These are phyloP conservation scores for Nephila pilipes DNA, from an alignment of 1,140 invertebrate genomes.

Conservation along the genomic window DNA sequence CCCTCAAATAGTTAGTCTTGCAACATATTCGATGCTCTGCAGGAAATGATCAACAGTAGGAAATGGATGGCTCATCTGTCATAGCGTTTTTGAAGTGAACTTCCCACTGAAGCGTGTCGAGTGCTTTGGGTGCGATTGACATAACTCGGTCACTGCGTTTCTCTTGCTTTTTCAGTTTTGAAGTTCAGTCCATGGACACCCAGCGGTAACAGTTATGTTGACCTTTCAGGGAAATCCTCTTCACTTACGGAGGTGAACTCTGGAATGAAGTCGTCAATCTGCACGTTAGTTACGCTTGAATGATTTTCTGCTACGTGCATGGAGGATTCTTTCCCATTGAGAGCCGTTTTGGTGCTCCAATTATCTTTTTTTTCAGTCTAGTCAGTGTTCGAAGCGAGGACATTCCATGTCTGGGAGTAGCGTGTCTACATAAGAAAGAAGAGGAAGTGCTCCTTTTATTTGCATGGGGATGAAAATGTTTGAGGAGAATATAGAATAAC, in stretches of 20 bases:
- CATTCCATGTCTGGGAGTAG: too few species aligned
- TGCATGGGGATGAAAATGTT: too few species aligned
- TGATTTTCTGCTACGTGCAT: not conserved
- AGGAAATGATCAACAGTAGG: not conserved
- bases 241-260: not conserved
- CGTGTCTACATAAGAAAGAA: too few species aligned
- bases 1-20: too few species aligned
- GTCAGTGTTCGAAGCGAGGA: too few species aligned
- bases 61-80: not conserved
- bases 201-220: not conserved
- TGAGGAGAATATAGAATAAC: too few species aligned
- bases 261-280: not conserved
- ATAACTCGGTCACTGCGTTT: slow-evolving; percentile 25
- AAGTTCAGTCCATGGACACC: slow-evolving; percentile 13
- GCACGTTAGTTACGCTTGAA: not conserved
- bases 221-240: slow-evolving; percentile 31
- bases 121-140: slow-evolving; percentile 18
- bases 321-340: not conserved
- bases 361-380: not conserved
- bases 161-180: not conserved
- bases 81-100: not conserved
- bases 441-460: too few species aligned
- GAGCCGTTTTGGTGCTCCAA: not conserved
- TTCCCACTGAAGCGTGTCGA: not conserved
- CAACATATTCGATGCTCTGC: not conserved